Conservation (phyloP, 1,140 invertebrate genomes). For the Brachionus koreanus region DNA sequence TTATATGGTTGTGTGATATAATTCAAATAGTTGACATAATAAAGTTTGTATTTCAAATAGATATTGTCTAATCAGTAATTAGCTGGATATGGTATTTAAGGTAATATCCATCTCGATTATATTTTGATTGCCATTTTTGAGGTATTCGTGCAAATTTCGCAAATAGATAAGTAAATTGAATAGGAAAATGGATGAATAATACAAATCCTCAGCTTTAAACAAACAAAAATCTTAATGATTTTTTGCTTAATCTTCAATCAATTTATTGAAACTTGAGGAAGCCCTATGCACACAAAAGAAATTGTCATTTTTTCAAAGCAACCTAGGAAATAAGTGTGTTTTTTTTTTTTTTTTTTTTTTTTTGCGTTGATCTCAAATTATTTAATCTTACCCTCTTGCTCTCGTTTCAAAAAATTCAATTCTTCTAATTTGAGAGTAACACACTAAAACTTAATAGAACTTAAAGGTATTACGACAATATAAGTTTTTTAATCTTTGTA, state of each 20-base stretch:
- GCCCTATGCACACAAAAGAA: neutral
- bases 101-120: constrained; percentile 16
- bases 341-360: neutral
- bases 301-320: constrained; percentile 4
- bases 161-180: constrained; percentile 21
- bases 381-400: neutral
- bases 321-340: neutral
- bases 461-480: constrained; percentile 2
- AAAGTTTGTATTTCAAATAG: constrained; percentile 13
- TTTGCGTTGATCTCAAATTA: neutral
- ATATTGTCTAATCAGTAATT: constrained; percentile 22
- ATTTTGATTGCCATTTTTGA: constrained; percentile 33
- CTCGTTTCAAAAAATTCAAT: neutral
- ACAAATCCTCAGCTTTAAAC: constrained; percentile 19
- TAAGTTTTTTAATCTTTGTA: constrained; percentile 16
- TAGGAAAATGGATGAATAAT: neutral
- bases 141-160: constrained; percentile 23
- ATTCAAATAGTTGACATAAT: constrained; percentile 31
- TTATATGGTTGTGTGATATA: constrained; percentile 20
- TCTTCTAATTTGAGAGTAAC: neutral
- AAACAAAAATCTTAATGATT: constrained; percentile 34
- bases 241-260: constrained; percentile 28
- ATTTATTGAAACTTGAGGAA: constrained; percentile 23
- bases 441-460: constrained; percentile 17
- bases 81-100: constrained; percentile 14